Base-by-base conservation (phyloP, 2,888 invertebrate species). In the Petrolisthes cinctipes region DNA sequence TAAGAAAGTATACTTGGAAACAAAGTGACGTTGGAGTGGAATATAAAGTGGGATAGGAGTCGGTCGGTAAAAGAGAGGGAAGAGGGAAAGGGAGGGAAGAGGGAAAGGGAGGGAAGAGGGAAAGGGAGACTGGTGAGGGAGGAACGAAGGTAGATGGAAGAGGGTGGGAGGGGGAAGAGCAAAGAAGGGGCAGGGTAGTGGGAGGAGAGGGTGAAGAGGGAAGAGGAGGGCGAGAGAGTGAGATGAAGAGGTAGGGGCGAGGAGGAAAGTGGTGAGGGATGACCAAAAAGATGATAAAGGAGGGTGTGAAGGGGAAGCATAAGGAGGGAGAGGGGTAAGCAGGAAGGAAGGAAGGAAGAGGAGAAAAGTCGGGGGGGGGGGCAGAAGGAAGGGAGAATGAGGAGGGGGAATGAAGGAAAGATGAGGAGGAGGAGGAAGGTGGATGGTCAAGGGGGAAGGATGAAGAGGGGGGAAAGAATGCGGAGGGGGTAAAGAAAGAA, bases 181-280 rank as follows among this genome's bases (percentile, higher is more conserved):
- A 66, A n/a, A 17, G 11, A 23, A 51, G 75, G 37, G 75, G 5
- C 23, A 37, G 37, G 4, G 3, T 20, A 51, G 1, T 73, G 51
- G 75, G 75, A 17, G 5, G n/a, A 79, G n/a, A 17, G 79, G 11
- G 37, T 23, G 17, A 54, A 53, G n/a, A 54, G 20, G 66, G 66
- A 3, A 17, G 17, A 66, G 37, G 76, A 76, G 76, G 54, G 76
- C 51, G 68, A 82, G 68, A 51, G 82, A 61, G 61, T 51, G 57
- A 68, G 51, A 68, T 66, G 68, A 53, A 76, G 76, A 76, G 76
- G 54, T 51, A 76, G 51, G 68, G 51, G 57, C 53, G 37, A 61
- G 81, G 51, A 68, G 51, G 61, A 68, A 68, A 68, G 51, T 68
- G 53, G 53, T 5, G 20, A n/a, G 68, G 53, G 37, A 37, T 23